phyloP scores from a whole-genome alignment of 2,113 vertebrate species.

The Pangasianodon gigas region DNA sequence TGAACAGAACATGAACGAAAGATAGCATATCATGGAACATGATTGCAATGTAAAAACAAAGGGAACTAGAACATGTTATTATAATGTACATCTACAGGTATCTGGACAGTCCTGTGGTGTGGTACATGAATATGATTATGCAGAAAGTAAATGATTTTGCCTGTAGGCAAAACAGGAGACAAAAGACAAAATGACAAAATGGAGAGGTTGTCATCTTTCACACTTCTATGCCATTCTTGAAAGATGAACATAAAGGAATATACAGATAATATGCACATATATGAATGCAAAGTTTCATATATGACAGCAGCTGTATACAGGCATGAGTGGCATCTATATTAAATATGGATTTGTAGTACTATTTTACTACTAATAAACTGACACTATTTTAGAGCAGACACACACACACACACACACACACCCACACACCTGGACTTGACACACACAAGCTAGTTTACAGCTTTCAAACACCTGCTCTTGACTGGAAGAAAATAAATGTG shows the following conservation, averaged over 20 bases:
- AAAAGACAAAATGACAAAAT: constrained; percentile 12
- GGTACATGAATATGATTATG: constrained; percentile 14
- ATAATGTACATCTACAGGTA: background rate
- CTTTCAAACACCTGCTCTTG: background rate
- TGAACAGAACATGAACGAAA: background rate
- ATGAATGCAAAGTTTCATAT: constrained; percentile 24
- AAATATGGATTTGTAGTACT: background rate
- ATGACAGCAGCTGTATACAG: constrained; percentile 7
- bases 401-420: background rate
- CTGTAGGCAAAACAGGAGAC: background rate
- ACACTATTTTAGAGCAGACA: background rate
- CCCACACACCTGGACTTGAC: no score
- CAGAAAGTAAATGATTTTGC: background rate
- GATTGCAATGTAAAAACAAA: background rate
- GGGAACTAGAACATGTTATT: background rate
- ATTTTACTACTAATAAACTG: background rate
- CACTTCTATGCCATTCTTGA: background rate
- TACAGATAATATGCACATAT: background rate
- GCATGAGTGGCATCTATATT: background rate
- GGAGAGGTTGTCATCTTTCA: constrained; percentile 18
- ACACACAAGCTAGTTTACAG: background rate
- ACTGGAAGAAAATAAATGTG: background rate
- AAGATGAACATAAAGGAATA: constrained; percentile 9
- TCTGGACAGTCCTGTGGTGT: background rate
- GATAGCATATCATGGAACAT: background rate